Evolutionary conservation across 2,113 vertebrate genomes (phyloP).

Genomic region (Scatophagus argus): DNA sequence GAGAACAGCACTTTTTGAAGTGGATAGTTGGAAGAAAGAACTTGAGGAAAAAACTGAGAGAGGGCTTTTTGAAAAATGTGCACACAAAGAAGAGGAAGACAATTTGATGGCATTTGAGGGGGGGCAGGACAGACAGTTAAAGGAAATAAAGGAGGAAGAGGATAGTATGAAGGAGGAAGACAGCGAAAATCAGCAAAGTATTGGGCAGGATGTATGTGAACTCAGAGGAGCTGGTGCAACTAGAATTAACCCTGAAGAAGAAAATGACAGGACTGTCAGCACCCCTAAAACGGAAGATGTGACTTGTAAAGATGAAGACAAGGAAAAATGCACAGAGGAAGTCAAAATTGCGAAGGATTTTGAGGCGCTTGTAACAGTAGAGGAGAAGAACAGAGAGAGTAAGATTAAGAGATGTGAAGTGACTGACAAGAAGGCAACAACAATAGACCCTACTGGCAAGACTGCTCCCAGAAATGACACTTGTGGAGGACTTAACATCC

Average conservation of each 20-base stretch:
- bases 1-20: constrained; percentile 15
- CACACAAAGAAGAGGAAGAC: not conserved
- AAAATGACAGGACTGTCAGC: not conserved
- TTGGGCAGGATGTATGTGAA: not conserved
- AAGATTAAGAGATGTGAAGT: not conserved
- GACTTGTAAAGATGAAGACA: not conserved
- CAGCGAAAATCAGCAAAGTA: not conserved
- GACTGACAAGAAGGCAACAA: not conserved
- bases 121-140: not conserved
- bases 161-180: not conserved
- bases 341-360: not conserved
- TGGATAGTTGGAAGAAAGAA: constrained; percentile 4
- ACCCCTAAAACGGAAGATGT: not conserved
- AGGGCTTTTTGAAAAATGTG: constrained; percentile 1
- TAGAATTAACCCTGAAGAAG: not conserved
- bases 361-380: not conserved
- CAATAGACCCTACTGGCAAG: not conserved
- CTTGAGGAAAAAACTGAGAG: not conserved
- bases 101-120: not conserved
- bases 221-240: not conserved
- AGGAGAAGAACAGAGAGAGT: not conserved
- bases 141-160: not conserved
- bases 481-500: not conserved
- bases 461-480: not conserved
- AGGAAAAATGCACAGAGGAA: not conserved